These are phyloP conservation scores for Etheostoma nigrum DNA, from an alignment of 2,797 vertebrate genomes.

Conservation along the genomic window DNA sequence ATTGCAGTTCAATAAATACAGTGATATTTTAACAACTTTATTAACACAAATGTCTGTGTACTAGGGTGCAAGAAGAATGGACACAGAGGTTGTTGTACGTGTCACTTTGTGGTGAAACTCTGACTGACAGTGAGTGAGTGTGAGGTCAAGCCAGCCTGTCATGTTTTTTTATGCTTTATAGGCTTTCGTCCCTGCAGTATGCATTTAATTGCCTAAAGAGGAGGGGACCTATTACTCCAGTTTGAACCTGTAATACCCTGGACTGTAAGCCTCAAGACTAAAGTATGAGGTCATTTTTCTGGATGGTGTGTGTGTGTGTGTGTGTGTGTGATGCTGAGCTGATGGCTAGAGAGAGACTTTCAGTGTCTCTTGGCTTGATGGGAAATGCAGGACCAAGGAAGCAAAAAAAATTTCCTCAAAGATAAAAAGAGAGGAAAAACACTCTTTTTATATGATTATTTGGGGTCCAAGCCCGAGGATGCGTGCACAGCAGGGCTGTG, in stretches of 20 bases:
- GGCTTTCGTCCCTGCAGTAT: conserved; percentile 38
- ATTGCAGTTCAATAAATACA: not conserved
- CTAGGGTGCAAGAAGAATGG: not conserved
- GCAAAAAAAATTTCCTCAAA: not conserved
- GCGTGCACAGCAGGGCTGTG: too few relatives aligned
- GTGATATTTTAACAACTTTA: not conserved
- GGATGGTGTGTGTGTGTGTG: conserved; percentile 32
- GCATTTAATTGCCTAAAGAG: conserved; percentile 34
- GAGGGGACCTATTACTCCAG: not conserved
- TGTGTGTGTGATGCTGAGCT: conserved; percentile 47
- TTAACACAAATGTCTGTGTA: not conserved
- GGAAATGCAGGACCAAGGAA: conserved; percentile 32
- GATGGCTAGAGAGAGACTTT: conserved; percentile 45
- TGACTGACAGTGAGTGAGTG: conserved; percentile 5
- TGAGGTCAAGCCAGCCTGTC: conserved; percentile 41
- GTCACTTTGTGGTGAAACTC: conserved; percentile 2
- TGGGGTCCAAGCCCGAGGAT: too few relatives aligned
- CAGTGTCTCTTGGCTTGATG: conserved; percentile 32
- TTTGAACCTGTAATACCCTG: conserved; percentile 12
- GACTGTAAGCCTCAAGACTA: conserved; percentile 31
- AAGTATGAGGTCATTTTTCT: conserved; percentile 50
- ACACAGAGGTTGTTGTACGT: not conserved
- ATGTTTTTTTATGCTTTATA: conserved; percentile 37
- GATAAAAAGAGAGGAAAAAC: not conserved
- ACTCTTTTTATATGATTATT: not conserved